These are phyloP conservation scores for Hirtodrosophila trivittata DNA, from an alignment of 2,888 invertebrate genomes.

Conservation along the genomic window DNA sequence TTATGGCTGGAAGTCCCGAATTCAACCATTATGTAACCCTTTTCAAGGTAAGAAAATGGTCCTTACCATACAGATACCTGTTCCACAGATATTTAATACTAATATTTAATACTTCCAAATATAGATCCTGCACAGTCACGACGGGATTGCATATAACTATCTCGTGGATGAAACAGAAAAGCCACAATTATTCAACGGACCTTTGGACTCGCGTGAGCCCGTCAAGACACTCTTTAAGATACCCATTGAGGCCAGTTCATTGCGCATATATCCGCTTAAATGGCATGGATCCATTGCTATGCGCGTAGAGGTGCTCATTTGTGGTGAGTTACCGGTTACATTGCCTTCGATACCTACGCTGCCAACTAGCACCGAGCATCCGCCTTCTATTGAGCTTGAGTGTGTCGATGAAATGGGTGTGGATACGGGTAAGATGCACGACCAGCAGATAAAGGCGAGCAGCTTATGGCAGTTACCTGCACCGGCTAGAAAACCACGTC, in stretches of 20 bases:
- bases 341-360: conserved; percentile 6
- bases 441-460: conserved; percentile 86
- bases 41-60: conserved; percentile 85
- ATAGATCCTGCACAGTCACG: conserved; percentile 87
- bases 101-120: neutral
- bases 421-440: conserved; percentile 86
- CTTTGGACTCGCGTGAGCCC: conserved; percentile 86
- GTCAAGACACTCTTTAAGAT: conserved; percentile 87
- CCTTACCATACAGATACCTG: neutral
- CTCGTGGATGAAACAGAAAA: conserved; percentile 85
- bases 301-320: conserved; percentile 90
- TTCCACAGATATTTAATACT: neutral
- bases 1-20: conserved; percentile 88
- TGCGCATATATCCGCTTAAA: conserved; percentile 89
- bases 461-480: conserved; percentile 77
- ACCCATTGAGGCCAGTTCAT: conserved; percentile 90
- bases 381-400: conserved; percentile 64
- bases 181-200: conserved; percentile 89
- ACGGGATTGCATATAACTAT: conserved; percentile 87
- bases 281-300: conserved; percentile 90
- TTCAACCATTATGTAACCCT: conserved; percentile 91
- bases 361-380: conserved; percentile 55
- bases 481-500: conserved; percentile 68
- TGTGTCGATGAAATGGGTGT: conserved; percentile 91
- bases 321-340: conserved; percentile 80